Base-by-base conservation (phyloP, 2,888 invertebrate genomes). In the Brachyopa scutellaris region DNA sequence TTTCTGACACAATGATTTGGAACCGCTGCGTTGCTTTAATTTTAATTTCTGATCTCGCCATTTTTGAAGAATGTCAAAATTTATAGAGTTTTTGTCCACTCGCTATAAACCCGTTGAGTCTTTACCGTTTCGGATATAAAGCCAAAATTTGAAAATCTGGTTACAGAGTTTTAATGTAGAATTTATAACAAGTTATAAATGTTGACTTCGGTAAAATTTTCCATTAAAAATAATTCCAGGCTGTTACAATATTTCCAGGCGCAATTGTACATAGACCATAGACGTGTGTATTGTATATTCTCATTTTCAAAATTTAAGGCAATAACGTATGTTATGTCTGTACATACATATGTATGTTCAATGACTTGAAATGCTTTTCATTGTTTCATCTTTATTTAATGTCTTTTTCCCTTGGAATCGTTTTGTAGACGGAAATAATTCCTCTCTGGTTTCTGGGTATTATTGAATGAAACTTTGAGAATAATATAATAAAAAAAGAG, bases 361-460 rank as follows among this genome's bases (percentile, higher is more conserved):
- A 61, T 72, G 47, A 17, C 72, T 72, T 31, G 33, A 61, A 72
- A 53, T 61, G 51, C 23, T 53, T 61, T 61, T 61, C 51, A 72
- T 72, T 72, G 61, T 72, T 70, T 72, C 72, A 72, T 72, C 72
- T 53, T 61, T 72, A 59, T 72, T 72, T 62, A 36, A 72, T 72
- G 29, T 53, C 51, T 53, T 49, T 40, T 17, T 49, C 49, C 40
- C 49, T 31, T 70, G 45, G 21, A 21, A 31, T 11, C n/a, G 51
- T 72, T 33, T 26, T n/a, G 23, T 13, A 69, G 61, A 61, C 26
- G 7, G 33, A 45, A 72, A 26, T 42, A 40, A 38, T 31, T 59
- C 33, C 17, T 6, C 29, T 59, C 7, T 59, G 59, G 38, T 21
- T 59, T 33, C 19, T 29, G 11, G 40, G 29, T n/a, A 40, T 51